Evolutionary conservation across 1,140 invertebrate species (phyloP).

Genomic region (Anoplolepis gracilipes): DNA sequence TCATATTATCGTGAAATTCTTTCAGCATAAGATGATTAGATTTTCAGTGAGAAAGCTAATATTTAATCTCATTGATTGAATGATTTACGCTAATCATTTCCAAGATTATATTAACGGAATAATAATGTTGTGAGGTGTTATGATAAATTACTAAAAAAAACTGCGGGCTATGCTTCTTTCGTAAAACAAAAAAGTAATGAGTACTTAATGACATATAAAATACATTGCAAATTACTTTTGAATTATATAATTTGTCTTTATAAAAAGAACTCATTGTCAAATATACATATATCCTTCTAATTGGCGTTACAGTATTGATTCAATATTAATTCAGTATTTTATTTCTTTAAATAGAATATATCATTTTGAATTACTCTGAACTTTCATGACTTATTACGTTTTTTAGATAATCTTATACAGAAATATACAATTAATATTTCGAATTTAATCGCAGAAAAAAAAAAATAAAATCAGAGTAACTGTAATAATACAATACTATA

Average conservation of each 20-base stretch:
- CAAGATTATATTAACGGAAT: not conserved
- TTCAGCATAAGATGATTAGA: not conserved
- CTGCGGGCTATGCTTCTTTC: not conserved
- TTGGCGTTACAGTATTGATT: not conserved
- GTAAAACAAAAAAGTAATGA: too few relatives aligned
- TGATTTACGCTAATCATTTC: not conserved
- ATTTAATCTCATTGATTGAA: not conserved
- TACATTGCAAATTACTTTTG: not conserved
- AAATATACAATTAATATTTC: not conserved
- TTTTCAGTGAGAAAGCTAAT: not conserved
- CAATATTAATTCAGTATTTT: not conserved
- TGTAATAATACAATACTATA: too few relatives aligned
- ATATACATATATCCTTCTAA: not conserved
- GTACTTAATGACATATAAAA: not conserved
- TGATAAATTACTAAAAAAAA: not conserved
- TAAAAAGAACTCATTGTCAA: not conserved
- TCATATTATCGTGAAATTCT: not conserved
- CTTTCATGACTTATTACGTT: not conserved
- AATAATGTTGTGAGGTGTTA: not conserved
- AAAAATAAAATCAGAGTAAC: not conserved
- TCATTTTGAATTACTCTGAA: not conserved
- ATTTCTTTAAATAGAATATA: not conserved
- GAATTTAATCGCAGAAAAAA: not conserved
- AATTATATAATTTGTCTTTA: slow-evolving; percentile 3
- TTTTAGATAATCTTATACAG: not conserved